Conservation (phyloP, 2,888 invertebrate species). For the Drosophila hamatofila region DNA sequence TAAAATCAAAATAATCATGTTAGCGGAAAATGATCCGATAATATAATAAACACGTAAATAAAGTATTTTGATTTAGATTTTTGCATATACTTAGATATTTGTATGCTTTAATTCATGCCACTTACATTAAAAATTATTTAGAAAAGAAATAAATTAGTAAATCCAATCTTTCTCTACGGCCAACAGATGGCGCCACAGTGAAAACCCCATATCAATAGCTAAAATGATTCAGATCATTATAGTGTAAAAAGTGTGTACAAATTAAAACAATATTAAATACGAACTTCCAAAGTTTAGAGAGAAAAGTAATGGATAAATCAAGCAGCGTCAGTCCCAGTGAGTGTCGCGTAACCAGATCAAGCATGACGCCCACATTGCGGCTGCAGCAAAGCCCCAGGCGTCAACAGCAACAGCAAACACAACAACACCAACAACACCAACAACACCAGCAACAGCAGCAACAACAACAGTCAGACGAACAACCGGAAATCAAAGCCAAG, state of each 20-base stretch:
- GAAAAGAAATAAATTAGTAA: background rate
- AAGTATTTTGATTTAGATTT: no score
- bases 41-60: no score
- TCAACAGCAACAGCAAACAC: slow-evolving; percentile 48
- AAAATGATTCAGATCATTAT: slow-evolving; percentile 3
- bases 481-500: slow-evolving; percentile 66
- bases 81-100: no score
- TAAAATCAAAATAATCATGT: no score
- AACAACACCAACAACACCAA: slow-evolving; percentile 19
- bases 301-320: slow-evolving; percentile 71
- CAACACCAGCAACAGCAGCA: slow-evolving; percentile 10
- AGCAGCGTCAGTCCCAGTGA: slow-evolving; percentile 79
- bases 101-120: no score
- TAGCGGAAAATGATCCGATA: no score
- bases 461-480: slow-evolving; percentile 33
- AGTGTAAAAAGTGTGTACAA: background rate
- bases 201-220: slow-evolving; percentile 14
- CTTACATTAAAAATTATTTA: no score
- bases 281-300: background rate
- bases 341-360: slow-evolving; percentile 77
- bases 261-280: background rate
- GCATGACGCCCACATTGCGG: slow-evolving; percentile 74
- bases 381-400: slow-evolving; percentile 69
- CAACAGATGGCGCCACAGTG: background rate
- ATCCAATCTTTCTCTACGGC: background rate